Evolutionary conservation across 2,797 vertebrate species (phyloP).

Genomic region (Erethizon dorsatum): DNA sequence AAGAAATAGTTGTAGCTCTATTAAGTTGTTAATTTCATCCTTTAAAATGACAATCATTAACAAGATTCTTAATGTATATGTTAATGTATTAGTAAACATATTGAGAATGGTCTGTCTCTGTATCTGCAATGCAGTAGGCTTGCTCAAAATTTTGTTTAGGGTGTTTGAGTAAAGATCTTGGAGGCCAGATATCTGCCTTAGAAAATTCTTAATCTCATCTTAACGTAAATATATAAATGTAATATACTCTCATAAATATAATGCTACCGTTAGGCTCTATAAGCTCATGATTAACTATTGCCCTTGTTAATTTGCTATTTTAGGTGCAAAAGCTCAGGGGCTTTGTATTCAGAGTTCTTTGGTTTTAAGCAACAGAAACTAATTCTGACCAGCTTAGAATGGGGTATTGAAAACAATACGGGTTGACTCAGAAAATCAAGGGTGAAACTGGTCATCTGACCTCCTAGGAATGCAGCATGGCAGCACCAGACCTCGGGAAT

Average conservation of each 20-base stretch:
- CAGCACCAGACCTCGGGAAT: not conserved
- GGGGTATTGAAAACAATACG: not conserved
- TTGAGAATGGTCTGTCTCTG: not conserved
- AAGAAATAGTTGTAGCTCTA: not conserved
- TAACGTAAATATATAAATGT: not conserved
- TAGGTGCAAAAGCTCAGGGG: not conserved
- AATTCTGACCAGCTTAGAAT: not conserved
- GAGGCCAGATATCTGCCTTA: not conserved
- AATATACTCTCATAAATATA: not conserved
- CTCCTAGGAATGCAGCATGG: not conserved
- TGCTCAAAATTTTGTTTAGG: not conserved
- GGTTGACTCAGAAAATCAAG: not conserved
- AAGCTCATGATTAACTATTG: not conserved
- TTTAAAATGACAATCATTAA: slow-evolving; percentile 20
- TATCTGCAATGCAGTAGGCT: not conserved
- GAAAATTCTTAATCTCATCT: slow-evolving; percentile 41
- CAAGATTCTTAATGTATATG: slow-evolving; percentile 2
- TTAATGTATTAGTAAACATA: not conserved
- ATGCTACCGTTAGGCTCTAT: not conserved
- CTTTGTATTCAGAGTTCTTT: not conserved
- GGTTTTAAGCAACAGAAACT: slow-evolving; percentile 43
- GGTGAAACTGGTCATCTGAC: not conserved
- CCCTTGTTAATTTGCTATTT: not conserved
- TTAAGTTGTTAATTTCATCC: not conserved
- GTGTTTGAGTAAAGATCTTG: slow-evolving; percentile 42